Percentiles rank a stretch among this genome's conserved stretches.
Evolutionary conservation across 2,113 vertebrate species (phyloP).

Genomic region (Tringa solitaria): DNA sequence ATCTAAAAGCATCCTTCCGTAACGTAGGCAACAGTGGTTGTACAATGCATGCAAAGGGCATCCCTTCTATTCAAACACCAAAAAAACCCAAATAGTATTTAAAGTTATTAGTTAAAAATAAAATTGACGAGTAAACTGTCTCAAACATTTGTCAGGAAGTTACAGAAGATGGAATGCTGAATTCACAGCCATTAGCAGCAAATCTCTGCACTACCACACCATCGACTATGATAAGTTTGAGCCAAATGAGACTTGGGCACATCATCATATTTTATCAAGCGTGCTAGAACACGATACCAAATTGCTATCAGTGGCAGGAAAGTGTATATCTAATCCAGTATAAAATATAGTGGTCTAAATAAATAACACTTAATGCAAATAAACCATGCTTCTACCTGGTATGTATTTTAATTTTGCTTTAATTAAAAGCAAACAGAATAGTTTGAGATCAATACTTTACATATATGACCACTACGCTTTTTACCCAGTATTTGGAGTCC

Average conservation of each 20-base stretch:
- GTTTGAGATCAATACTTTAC: not conserved
- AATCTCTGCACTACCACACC: not conserved
- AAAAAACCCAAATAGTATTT: not conserved
- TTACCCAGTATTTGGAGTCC: not conserved
- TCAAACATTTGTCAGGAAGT: not conserved
- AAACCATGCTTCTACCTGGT: not conserved
- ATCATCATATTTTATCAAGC: not conserved
- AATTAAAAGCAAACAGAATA: not conserved
- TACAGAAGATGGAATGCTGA: not conserved
- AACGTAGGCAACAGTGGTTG: not conserved
- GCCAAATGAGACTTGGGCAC: not conserved
- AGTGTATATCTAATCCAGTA: not conserved
- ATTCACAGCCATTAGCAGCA: not conserved
- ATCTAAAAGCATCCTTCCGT: not conserved
- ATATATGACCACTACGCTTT: not conserved
- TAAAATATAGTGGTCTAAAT: not conserved
- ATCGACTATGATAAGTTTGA: not conserved
- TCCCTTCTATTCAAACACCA: not conserved
- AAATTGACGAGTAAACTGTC: not conserved
- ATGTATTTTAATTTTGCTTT: not conserved
- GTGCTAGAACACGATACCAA: not conserved
- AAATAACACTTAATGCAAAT: not conserved
- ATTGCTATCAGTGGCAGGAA: not conserved
- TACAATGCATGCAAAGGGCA: not conserved
- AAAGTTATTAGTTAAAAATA: not conserved